phyloP scores from a whole-genome alignment of 2,113 vertebrate species.

The Paratilapia polleni region DNA sequence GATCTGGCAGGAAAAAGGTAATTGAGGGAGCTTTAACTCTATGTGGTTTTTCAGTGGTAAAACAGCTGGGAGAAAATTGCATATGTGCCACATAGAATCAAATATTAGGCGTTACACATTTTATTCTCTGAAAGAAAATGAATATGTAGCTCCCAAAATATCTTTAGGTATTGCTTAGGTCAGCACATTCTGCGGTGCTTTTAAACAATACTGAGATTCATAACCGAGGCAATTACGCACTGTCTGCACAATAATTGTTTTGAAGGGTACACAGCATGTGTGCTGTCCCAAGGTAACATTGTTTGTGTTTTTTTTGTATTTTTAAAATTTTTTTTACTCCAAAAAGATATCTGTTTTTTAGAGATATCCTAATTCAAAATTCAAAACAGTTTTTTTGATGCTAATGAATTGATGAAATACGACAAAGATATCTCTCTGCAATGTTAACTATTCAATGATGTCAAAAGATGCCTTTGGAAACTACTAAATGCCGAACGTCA shows the following conservation, averaged over 20 bases:
- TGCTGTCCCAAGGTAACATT: not conserved
- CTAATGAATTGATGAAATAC: not conserved
- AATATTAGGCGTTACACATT: constrained; percentile 2
- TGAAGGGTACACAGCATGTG: not conserved
- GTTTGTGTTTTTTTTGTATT: not conserved
- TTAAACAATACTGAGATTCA: not conserved
- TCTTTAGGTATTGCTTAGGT: not conserved
- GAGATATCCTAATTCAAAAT: not conserved
- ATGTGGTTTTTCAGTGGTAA: not conserved
- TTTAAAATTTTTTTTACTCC: not conserved
- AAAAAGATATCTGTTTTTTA: not conserved
- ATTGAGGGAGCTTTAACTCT: not conserved
- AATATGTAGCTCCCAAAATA: constrained; percentile 6
- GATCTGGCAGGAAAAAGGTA: constrained; percentile 2
- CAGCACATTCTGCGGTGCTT: not conserved
- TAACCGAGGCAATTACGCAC: not conserved
- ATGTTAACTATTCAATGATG: not conserved
- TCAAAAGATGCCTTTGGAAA: constrained; percentile 31
- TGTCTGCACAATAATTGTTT: constrained; percentile 4
- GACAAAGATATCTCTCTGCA: not conserved
- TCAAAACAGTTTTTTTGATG: no score
- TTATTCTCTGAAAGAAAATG: constrained; percentile 18
- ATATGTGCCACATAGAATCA: constrained; percentile 31
- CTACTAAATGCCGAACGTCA: constrained; percentile 19
- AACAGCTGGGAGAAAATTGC: constrained; percentile 5